Percentiles rank a stretch among this genome's conserved stretches.
Conservation (phyloP, 2,797 vertebrate species). For the Rhincodon typus region DNA sequence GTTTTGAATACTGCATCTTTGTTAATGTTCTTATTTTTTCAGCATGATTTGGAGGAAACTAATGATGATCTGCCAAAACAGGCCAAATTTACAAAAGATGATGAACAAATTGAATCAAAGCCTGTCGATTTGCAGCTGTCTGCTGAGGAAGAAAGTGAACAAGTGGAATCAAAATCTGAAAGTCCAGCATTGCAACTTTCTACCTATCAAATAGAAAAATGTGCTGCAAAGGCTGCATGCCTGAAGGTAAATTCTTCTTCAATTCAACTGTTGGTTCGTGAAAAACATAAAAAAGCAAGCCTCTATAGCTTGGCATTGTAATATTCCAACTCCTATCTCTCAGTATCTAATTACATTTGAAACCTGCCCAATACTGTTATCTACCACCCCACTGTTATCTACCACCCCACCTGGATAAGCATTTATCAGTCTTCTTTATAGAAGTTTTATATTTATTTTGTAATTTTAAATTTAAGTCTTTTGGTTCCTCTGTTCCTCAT, state of each 20-base stretch:
- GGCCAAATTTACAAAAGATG: background rate
- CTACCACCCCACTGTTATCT: background rate
- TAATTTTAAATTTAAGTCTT: background rate
- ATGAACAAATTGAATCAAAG: background rate
- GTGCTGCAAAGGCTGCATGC: background rate
- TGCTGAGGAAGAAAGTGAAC: background rate
- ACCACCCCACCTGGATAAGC: background rate
- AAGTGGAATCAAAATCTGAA: background rate
- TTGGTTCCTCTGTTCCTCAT: background rate
- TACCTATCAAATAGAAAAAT: background rate
- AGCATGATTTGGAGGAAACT: background rate
- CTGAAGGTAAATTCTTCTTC: constrained; percentile 5
- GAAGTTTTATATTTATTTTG: background rate
- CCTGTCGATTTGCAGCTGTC: background rate
- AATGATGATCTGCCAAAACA: background rate
- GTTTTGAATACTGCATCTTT: background rate
- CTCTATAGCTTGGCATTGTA: background rate
- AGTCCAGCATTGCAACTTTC: background rate
- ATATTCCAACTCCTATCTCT: background rate
- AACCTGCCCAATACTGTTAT: background rate
- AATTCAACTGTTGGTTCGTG: background rate
- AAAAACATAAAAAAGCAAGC: background rate
- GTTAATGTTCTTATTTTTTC: background rate
- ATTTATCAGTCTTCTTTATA: background rate
- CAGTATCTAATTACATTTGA: background rate